Evolutionary conservation across 1,140 invertebrate genomes (phyloP), one percentile per base, ranked within the genome.

Genomic region (Drosophila nannoptera): DNA sequence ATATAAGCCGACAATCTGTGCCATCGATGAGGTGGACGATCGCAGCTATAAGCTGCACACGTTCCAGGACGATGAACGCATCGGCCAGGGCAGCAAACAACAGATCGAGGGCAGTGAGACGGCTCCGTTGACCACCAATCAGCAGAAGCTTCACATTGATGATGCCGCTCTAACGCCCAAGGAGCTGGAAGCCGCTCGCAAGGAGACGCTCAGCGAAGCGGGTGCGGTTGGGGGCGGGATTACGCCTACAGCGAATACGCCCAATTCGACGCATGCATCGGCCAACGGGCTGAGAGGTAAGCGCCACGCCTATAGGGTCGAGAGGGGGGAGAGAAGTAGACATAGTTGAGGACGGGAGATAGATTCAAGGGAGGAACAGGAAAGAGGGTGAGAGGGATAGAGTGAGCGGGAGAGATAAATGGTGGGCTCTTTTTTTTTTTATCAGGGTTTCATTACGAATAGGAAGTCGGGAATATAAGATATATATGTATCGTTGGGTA

Each of bases 21-120:
- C 87, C 56, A 88, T 88, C 65, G 87, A 88, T 52, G 87, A 88
- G 73, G 87, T 88, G 52, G 87, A 88, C 45, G 87, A 88, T 73
- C 87, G 80, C 31, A 88, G 84, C 43, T 77, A 87, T 11, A 88
- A 88, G 50, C 60, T 86, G 31, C 81, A 84, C 48, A 71, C 73
- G 45, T 72, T 65, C 55, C 75, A 69, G 53, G 72, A 78, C 9
- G 80, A 83, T 46, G 70, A 78, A 31, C 63, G 58, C 31, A 71
- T 63, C 40, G 81, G 61, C 40, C 67, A 49, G 40, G 81, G 49
- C 42, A 70, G 56, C 50, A 67, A 73, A 38, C 80, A 82, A 53
- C 87, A 87, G 66, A 87, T 87, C 40, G 87, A 88, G 60, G 87
- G 87, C 49, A 88, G 87, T 14, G 87, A 88, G 32, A 88, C 87